Percentiles rank a stretch among this genome's conserved stretches.
Evolutionary conservation across 1,140 invertebrate genomes (phyloP).

Genomic region (Atopsyche davidsoni): DNA sequence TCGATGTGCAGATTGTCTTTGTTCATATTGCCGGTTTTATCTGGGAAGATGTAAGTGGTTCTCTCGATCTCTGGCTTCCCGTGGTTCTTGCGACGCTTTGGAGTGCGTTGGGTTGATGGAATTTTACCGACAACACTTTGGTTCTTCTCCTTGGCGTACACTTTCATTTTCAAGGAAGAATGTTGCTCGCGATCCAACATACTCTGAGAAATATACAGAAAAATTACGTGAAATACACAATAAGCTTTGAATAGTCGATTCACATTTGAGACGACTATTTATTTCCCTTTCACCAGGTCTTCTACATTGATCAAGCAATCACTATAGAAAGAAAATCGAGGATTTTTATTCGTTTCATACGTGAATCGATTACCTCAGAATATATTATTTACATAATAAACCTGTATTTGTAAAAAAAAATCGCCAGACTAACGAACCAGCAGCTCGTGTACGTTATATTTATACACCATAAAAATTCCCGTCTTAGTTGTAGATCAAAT

Average conservation of each 20-base stretch:
- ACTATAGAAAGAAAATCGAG: too few species aligned
- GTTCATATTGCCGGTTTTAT: constrained; percentile 39
- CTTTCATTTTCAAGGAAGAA: constrained; percentile 61
- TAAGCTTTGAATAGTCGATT: background rate
- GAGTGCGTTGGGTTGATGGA: constrained; percentile 35
- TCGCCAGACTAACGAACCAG: too few species aligned
- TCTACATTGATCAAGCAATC: too few species aligned
- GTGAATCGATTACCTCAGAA: too few species aligned
- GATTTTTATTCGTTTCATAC: too few species aligned
- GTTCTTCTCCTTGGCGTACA: constrained; percentile 68
- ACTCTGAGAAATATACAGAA: constrained; percentile 49
- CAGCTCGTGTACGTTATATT: too few species aligned
- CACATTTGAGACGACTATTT: too few species aligned
- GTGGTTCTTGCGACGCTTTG: constrained; percentile 33
- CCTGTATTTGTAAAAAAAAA: too few species aligned
- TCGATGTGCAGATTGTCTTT: constrained; percentile 41
- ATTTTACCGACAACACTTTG: constrained; percentile 52
- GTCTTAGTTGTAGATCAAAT: too few species aligned
- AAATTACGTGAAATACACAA: background rate
- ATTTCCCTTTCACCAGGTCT: too few species aligned
- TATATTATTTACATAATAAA: too few species aligned
- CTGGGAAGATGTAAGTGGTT: constrained; percentile 47
- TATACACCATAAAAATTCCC: too few species aligned
- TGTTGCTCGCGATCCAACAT: constrained; percentile 73
- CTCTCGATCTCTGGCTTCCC: constrained; percentile 31